Base-by-base conservation (phyloP, 2,113 vertebrate genomes). In the Campylorhamphus procurvoides region DNA sequence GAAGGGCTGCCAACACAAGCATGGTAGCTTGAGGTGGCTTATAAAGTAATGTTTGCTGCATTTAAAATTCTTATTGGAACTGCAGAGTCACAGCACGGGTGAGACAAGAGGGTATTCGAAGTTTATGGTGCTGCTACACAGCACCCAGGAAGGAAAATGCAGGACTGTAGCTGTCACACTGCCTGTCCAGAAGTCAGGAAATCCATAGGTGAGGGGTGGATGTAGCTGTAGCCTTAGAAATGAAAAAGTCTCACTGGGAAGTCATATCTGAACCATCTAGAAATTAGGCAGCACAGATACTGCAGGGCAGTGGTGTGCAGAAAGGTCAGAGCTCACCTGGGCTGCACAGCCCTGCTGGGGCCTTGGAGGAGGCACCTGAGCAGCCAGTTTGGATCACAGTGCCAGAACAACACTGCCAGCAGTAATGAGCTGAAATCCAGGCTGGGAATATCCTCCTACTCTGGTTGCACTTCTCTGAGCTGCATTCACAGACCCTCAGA, bases 91-190 rank as follows among this genome's bases (percentile, higher is more conserved):
- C n/a, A 63, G 24, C 7, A 87, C 40, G 3, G 2, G 0, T 58
- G 62, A 82, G 17, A 35, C 5, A n/a, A 59, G 40, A n/a, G 28
- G 8, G 2, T 12, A n/a, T 0, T 19, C 6, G 6, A 3, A 4
- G 25, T 47, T 89, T 20, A 31, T 49, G n/a, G 14, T 40, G 22
- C 50, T 37, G 35, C 18, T 42, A 8, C 11, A 22, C 12, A 8
- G 8, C 29, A 24, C 16, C 22, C 7, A 35, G 37, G 22, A 83
- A 64, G 25, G 58, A 81, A 52, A 20, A 24, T 12, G 22, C 11
- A 37, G 40, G 24, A n/a, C 31, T 1, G 1, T 1, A 40, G 27
- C 14, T 40, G n/a, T 46, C n/a, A 47, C 20, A 11, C 19, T 12
- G 13, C 46, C 3, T 1, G 15, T 6, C 35, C 37, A 22, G 12